Evolutionary conservation across 2,888 invertebrate species (phyloP).

Genomic region (Drosophila lacicola): DNA sequence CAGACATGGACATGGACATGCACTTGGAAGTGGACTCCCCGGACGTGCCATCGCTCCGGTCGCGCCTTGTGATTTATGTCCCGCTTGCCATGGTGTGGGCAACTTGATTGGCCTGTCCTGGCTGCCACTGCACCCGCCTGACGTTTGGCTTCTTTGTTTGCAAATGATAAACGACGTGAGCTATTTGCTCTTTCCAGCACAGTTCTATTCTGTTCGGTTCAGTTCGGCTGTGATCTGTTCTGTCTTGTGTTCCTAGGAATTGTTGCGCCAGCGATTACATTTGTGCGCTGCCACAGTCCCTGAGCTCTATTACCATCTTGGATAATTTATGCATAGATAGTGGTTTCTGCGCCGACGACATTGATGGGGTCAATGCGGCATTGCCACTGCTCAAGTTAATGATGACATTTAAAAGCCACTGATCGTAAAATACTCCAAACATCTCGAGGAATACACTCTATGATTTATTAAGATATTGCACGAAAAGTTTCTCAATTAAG

Average conservation of each 20-base stretch:
- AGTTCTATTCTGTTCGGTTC: constrained; percentile 1
- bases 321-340: constrained; percentile 70
- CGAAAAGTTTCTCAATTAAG: too few species aligned
- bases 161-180: constrained; percentile 77
- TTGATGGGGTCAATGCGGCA: constrained; percentile 53
- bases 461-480: too few species aligned
- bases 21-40: constrained; percentile 42
- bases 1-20: constrained; percentile 37
- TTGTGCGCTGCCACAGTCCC: constrained; percentile 31
- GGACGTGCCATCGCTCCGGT: constrained; percentile 48
- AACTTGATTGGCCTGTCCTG: constrained; percentile 69
- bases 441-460: background rate
- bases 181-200: constrained; percentile 60
- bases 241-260: constrained; percentile 54
- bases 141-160: constrained; percentile 75
- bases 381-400: constrained; percentile 47
- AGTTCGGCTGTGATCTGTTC: constrained; percentile 4
- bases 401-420: constrained; percentile 12
- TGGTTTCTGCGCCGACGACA: constrained; percentile 49
- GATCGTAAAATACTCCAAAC: constrained; percentile 8
- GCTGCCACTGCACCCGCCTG: constrained; percentile 47
- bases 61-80: constrained; percentile 78
- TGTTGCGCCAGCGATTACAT: constrained; percentile 62
- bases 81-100: constrained; percentile 65
- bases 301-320: constrained; percentile 60